A percentile compares a stretch with the other conserved stretches of the same genome.
Evolutionary conservation across 2,888 invertebrate species (phyloP).

Genomic region (Standfussiana lucernea): DNA sequence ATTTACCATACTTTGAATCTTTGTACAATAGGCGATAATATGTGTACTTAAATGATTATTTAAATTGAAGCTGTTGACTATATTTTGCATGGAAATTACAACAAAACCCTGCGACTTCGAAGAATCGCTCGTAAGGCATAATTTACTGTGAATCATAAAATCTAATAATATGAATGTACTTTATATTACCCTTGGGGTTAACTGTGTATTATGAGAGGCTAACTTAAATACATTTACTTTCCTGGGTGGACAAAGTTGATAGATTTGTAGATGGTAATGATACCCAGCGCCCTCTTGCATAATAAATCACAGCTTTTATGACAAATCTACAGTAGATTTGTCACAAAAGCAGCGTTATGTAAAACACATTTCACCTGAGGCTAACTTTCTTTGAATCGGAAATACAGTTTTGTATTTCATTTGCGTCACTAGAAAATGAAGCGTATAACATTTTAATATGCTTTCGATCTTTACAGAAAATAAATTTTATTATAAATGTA

Average conservation of each 20-base stretch:
- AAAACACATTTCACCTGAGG: slow-evolving; percentile 11
- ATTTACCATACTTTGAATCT: slow-evolving; percentile 61
- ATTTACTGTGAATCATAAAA: slow-evolving; percentile 56
- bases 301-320: slow-evolving; percentile 38
- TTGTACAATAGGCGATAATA: slow-evolving; percentile 61
- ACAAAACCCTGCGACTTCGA: slow-evolving; percentile 36
- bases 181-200: slow-evolving; percentile 25
- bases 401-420: slow-evolving; percentile 20
- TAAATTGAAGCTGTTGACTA: slow-evolving; percentile 61
- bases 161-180: slow-evolving; percentile 32
- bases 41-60: slow-evolving; percentile 68
- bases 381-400: slow-evolving; percentile 21
- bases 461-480: neutral
- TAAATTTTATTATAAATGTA: slow-evolving; percentile 13
- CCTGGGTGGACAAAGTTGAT: slow-evolving; percentile 34
- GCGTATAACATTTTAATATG: neutral
- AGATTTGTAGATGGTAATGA: slow-evolving; percentile 54
- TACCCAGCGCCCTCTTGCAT: slow-evolving; percentile 24
- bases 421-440: slow-evolving; percentile 2
- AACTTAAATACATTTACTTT: slow-evolving; percentile 34
- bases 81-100: slow-evolving; percentile 61
- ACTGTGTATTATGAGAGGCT: slow-evolving; percentile 18
- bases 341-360: too few species aligned
- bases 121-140: slow-evolving; percentile 37
- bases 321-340: slow-evolving; percentile 38